These are phyloP conservation scores for Ranitomeya imitator DNA, from an alignment of 2,113 vertebrate genomes.

Conservation along the genomic window DNA sequence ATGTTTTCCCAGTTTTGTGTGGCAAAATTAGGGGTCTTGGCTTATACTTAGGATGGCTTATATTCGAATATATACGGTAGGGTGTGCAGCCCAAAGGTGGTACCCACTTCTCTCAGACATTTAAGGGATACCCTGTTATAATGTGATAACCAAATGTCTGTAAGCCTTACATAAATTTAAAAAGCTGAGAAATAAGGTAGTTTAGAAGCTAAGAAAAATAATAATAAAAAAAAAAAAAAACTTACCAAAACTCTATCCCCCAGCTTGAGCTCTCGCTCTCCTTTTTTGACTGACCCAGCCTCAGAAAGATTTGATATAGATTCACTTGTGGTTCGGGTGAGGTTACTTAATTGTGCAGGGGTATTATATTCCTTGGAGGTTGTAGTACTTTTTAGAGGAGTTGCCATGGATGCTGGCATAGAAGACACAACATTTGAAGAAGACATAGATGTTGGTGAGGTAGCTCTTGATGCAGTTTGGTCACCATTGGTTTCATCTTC, in stretches of 20 bases:
- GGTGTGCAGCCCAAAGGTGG: too few relatives aligned
- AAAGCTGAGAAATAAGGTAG: neutral
- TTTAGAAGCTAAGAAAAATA: too few relatives aligned
- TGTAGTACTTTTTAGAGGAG: slow-evolving; percentile 66
- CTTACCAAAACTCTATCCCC: slow-evolving; percentile 95
- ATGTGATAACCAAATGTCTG: too few relatives aligned
- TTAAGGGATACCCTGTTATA: too few relatives aligned
- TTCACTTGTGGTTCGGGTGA: slow-evolving; percentile 86
- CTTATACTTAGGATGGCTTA: too few relatives aligned
- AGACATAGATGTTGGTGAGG: slow-evolving; percentile 79
- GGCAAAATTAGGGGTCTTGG: too few relatives aligned
- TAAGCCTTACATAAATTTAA: too few relatives aligned
- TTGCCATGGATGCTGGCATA: slow-evolving; percentile 59
- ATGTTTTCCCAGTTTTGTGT: too few relatives aligned
- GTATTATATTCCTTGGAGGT: slow-evolving; percentile 68
- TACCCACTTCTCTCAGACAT: too few relatives aligned
- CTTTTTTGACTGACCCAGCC: slow-evolving; percentile 92
- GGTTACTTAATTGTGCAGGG: slow-evolving; percentile 79
- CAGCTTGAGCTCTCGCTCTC: slow-evolving; percentile 93
- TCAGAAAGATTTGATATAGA: slow-evolving; percentile 96
- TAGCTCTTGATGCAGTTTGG: slow-evolving; percentile 76
- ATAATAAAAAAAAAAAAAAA: neutral
- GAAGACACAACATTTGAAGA: slow-evolving; percentile 66
- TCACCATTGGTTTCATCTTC: slow-evolving; percentile 89
- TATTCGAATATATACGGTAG: too few relatives aligned